Evolutionary conservation across 2,113 vertebrate genomes (phyloP).

Genomic region (Antechinus flavipes): DNA sequence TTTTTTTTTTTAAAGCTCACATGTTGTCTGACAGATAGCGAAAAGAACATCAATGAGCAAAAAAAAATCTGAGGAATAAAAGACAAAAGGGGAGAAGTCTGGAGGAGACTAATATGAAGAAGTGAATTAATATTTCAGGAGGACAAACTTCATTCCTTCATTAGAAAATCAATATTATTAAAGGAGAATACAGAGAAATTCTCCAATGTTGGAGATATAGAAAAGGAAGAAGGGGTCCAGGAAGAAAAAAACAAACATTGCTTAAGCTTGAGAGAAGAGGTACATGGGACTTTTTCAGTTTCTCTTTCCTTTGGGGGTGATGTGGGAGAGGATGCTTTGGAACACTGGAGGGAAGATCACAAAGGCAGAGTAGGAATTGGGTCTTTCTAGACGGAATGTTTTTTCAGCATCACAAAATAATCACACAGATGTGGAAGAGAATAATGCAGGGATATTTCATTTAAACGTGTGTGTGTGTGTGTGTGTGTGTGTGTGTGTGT

Average conservation of each 20-base stretch:
- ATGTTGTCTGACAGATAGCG: not conserved
- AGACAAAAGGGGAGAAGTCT: not conserved
- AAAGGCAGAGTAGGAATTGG: not conserved
- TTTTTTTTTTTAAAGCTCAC: not conserved
- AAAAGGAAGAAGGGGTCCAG: not conserved
- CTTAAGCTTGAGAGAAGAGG: no score
- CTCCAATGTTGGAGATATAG: not conserved
- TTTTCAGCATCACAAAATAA: not conserved
- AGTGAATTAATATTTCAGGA: not conserved
- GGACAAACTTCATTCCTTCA: not conserved
- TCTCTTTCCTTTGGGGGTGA: not conserved
- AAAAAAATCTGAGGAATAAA: not conserved
- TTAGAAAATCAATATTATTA: not conserved
- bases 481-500: not conserved
- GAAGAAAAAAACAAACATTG: not conserved
- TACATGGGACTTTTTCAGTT: not conserved
- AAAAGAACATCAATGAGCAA: not conserved
- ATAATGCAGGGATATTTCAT: not conserved
- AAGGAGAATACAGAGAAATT: not conserved
- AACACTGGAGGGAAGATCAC: not conserved
- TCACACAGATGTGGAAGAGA: not conserved
- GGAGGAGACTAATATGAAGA: not conserved
- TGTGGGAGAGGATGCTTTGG: not conserved
- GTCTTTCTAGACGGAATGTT: not conserved
- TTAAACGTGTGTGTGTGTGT: not conserved